These are phyloP conservation scores for Platyura marginata DNA, from an alignment of 1,140 invertebrate species.

Conservation along the genomic window DNA sequence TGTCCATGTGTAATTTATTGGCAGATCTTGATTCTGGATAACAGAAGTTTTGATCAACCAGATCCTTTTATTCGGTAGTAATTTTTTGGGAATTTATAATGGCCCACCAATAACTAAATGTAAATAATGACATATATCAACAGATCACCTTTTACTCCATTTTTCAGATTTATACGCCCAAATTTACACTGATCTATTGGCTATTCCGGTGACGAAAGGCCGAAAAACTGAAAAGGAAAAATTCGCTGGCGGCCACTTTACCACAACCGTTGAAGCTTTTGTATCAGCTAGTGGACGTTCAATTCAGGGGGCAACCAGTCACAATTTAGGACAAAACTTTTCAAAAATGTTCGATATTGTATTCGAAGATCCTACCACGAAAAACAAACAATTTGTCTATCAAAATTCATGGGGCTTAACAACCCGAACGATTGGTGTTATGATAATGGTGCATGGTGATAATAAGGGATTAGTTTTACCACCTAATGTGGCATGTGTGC, in stretches of 20 bases:
- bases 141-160: no score
- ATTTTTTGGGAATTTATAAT: no score
- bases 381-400: constrained; percentile 78
- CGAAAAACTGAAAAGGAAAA: constrained; percentile 98
- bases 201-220: constrained; percentile 89
- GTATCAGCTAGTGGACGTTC: constrained; percentile 85
- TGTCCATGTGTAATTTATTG: no score
- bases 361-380: constrained; percentile 80
- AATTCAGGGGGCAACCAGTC: constrained; percentile 94
- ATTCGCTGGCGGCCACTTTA: constrained; percentile 96
- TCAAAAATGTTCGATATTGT: constrained; percentile 99
- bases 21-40: no score
- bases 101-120: no score
- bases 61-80: no score
- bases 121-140: no score
- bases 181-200: constrained; percentile 84
- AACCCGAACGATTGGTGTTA: constrained; percentile 85
- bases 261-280: constrained; percentile 93
- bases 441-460: constrained; percentile 95
- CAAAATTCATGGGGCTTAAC: constrained; percentile 99
- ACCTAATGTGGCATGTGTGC: constrained; percentile 69
- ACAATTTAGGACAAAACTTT: constrained; percentile 97
- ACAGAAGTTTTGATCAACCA: no score
- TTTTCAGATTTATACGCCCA: constrained; percentile 58
- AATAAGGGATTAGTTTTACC: constrained; percentile 92